These are phyloP conservation scores for Intellagama lesueurii DNA, from an alignment of 2,797 vertebrate species.

Conservation along the genomic window DNA sequence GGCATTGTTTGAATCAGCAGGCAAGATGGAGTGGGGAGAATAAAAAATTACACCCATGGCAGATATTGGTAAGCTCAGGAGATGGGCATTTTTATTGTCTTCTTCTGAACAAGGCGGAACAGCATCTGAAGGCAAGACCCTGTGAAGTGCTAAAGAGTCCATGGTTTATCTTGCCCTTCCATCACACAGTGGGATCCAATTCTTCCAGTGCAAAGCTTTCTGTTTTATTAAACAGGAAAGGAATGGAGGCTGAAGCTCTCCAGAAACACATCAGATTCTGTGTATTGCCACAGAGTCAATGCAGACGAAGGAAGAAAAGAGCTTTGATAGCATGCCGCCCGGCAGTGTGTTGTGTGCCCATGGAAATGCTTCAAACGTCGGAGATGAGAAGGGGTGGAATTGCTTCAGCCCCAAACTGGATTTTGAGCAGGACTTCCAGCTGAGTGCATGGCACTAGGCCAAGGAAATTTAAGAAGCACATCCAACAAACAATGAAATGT, in stretches of 20 bases:
- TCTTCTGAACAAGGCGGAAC: too few relatives aligned
- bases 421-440: slow-evolving; percentile 46
- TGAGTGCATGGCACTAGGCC: slow-evolving; percentile 59
- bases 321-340: slow-evolving; percentile 32
- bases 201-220: background rate
- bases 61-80: background rate
- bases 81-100: background rate
- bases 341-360: background rate
- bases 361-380: background rate
- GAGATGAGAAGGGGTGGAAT: background rate
- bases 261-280: slow-evolving; percentile 39
- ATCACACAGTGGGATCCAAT: background rate
- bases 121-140: background rate
- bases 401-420: slow-evolving; percentile 50
- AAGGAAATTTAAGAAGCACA: slow-evolving; percentile 66
- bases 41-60: background rate
- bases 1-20: background rate
- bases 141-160: background rate
- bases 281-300: slow-evolving; percentile 23
- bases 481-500: slow-evolving; percentile 74
- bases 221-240: slow-evolving; percentile 13
- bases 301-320: slow-evolving; percentile 51
- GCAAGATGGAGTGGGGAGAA: too few relatives aligned
- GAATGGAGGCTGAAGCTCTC: slow-evolving; percentile 35
- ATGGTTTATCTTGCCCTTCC: background rate